Base-by-base conservation (phyloP, 2,113 vertebrate genomes). In the Anolis sagrei region DNA sequence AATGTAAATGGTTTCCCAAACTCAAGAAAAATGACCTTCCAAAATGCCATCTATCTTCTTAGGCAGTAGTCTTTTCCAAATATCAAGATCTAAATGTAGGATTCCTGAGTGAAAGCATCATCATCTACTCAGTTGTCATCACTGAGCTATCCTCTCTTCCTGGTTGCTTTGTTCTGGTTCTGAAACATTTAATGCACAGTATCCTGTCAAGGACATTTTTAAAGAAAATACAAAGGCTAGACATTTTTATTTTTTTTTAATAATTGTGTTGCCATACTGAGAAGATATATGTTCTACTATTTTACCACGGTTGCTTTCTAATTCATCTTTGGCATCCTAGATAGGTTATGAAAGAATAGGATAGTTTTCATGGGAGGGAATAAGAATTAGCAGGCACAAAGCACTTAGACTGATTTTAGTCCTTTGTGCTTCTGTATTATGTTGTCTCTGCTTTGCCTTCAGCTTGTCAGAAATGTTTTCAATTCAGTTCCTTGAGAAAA, bases 361-460 rank as follows among this genome's bases (percentile, higher is more conserved):
- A 72, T 72, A 14, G 44, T 85, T 79, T 79, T 19, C 36, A 27
- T 44, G 4, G 73, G 49, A 74, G 51, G 44, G 62, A 29, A 23
- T 29, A 62, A 66, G 44, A 77, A 48, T 29, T 44, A 73, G 32
- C 8, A 36, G 32, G 9, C 58, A 69, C 36, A 75, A 75, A 64
- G 18, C 82, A 25, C n/a, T 34, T 34, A 27, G 29, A 29, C 29
- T 68, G 2, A 29, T 25, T 11, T 68, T 14, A 16, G 32, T 25
- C 49, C 27, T 39, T 66, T 14, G 29, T 21, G 19, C 39, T 4
- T 69, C 61, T 6, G 4, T 64, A 80, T 49, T 64, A 51, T 49
- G n/a, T 19, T 80, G 54, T 19, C 61, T 74, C 36, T 80, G n/a
- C 58, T 86, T 76, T 51, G 32, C 44, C 70, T 80, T 81, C 70